Evolutionary conservation across 2,888 invertebrate genomes (phyloP).

Genomic region (Stramonita haemastoma): DNA sequence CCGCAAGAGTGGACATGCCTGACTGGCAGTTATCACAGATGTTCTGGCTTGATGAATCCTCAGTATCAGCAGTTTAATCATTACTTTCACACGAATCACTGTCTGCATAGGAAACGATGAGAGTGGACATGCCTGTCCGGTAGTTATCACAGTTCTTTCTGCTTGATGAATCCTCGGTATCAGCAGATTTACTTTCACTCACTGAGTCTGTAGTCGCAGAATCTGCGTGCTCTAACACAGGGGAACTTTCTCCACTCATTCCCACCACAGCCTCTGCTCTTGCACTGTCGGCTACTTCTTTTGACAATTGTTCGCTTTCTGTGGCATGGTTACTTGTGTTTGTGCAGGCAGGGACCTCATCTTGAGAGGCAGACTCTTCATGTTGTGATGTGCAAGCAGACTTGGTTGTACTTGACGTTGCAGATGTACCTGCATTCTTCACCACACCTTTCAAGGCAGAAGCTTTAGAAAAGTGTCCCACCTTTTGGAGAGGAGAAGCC

Average conservation of each 20-base stretch:
- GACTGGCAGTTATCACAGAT: background rate
- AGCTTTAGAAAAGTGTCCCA: background rate
- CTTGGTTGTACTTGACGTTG: background rate
- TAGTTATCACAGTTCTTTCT: background rate
- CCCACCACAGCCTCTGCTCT: background rate
- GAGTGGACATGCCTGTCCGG: slow-evolving; percentile 8
- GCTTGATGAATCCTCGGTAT: background rate
- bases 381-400: background rate
- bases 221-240: background rate
- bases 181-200: background rate
- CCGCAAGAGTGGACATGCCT: slow-evolving; percentile 31
- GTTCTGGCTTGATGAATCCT: background rate
- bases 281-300: background rate
- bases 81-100: slow-evolving; percentile 25
- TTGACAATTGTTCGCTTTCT: background rate
- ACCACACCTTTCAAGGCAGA: background rate
- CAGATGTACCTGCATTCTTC: background rate
- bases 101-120: slow-evolving; percentile 40
- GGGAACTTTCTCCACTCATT: background rate
- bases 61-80: background rate
- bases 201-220: background rate
- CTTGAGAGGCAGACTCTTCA: background rate
- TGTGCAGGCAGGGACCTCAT: background rate
- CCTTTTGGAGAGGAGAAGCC: slow-evolving; percentile 24
- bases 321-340: background rate